Conservation (phyloP, 2,797 vertebrate species). For the Lepilemur septentrionalis region DNA sequence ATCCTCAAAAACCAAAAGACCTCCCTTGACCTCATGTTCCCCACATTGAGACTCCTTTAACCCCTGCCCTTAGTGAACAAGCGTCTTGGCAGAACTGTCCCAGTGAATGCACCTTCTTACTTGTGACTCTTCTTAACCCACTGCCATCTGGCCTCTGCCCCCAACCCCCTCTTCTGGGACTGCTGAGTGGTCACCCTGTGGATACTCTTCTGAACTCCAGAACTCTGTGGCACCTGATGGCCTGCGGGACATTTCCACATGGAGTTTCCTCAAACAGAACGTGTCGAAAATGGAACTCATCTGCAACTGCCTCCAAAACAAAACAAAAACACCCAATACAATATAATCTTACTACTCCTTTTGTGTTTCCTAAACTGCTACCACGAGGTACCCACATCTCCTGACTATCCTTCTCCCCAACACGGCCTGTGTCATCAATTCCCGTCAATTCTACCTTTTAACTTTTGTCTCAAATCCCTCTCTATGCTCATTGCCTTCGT, state of each 20-base stretch:
- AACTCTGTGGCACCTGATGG: background rate
- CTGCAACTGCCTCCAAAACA: background rate
- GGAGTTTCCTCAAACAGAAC: background rate
- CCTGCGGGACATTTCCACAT: background rate
- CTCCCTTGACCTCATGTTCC: background rate
- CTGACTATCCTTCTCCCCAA: background rate
- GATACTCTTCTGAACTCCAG: background rate
- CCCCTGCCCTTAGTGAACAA: background rate
- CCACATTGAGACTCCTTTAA: background rate
- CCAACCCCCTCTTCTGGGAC: fast-evolving
- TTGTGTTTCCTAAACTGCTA: background rate
- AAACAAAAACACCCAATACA: background rate
- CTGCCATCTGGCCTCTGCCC: background rate
- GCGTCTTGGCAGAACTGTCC: background rate
- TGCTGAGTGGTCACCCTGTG: background rate
- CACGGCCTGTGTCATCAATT: background rate
- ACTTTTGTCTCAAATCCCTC: background rate
- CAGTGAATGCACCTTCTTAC: background rate
- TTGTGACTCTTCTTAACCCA: background rate
- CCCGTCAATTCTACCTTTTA: background rate
- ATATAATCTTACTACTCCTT: background rate
- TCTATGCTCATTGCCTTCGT: background rate
- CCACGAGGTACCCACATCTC: background rate
- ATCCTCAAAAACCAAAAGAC: background rate
- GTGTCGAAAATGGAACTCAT: background rate